Evolutionary conservation across 2,797 vertebrate genomes (phyloP).

Genomic region (Momotus momota): DNA sequence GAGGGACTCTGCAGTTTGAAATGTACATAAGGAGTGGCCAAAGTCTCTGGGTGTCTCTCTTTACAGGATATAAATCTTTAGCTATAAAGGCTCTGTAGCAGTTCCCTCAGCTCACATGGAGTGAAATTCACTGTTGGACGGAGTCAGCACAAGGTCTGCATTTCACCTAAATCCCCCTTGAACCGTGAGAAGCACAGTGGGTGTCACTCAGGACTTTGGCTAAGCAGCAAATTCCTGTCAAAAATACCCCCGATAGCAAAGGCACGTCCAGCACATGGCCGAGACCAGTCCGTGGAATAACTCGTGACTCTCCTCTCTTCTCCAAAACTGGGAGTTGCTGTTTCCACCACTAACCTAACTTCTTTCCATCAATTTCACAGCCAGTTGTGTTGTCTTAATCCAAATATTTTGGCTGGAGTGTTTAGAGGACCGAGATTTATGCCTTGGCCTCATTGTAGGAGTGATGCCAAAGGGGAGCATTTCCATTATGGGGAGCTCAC

Average conservation of each 20-base stretch:
- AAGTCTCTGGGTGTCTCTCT: not conserved
- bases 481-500: not conserved
- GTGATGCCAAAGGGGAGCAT: accelerated
- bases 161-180: not conserved
- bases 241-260: not conserved
- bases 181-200: not conserved
- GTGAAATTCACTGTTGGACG: too few species aligned
- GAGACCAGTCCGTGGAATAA: not conserved
- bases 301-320: not conserved
- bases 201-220: not conserved
- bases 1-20: not conserved
- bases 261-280: accelerated
- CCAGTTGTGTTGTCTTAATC: not conserved
- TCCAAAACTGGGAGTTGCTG: not conserved
- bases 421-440: not conserved
- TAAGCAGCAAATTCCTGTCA: not conserved
- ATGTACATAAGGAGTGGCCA: not conserved
- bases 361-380: not conserved
- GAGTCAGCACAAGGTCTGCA: too few species aligned
- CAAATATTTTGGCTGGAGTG: not conserved
- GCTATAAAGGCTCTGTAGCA: not conserved
- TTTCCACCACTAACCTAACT: not conserved
- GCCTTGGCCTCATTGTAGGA: not conserved
- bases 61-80: not conserved
- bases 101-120: too few species aligned